Conservation (phyloP, 2,113 vertebrate genomes). For the Xenopus borealis region DNA sequence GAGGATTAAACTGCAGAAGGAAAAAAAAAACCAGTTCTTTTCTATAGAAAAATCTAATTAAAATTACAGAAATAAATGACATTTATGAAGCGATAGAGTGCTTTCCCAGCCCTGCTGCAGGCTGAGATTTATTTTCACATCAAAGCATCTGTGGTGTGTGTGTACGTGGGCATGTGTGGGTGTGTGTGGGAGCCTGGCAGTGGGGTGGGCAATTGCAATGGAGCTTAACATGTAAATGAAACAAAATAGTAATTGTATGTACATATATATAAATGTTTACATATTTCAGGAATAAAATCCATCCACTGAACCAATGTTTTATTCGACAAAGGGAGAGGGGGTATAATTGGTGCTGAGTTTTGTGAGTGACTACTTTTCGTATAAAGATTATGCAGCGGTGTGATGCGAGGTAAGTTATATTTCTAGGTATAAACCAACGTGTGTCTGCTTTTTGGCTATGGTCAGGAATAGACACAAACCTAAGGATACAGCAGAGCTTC, state of each 20-base stretch:
- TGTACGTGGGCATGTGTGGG: constrained; percentile 31
- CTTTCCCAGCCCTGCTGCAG: constrained; percentile 74
- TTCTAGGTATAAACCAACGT: too few relatives aligned
- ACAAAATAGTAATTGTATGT: constrained; percentile 44
- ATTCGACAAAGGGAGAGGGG: constrained; percentile 1
- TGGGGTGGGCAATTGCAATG: constrained; percentile 29
- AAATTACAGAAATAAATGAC: constrained; percentile 70
- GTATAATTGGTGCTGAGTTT: too few relatives aligned
- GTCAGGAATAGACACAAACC: too few relatives aligned
- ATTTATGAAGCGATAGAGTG: constrained; percentile 72
- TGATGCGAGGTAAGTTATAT: too few relatives aligned
- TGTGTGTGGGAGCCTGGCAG: constrained; percentile 34
- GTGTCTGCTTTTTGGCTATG: too few relatives aligned
- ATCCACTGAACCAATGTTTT: constrained; percentile 41
- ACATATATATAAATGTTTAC: constrained; percentile 46
- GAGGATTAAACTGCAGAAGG: constrained; percentile 67
- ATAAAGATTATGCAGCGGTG: too few relatives aligned
- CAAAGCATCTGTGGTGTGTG: constrained; percentile 40
- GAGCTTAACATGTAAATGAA: constrained; percentile 45
- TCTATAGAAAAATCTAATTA: constrained; percentile 73
- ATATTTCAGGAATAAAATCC: constrained; percentile 47
- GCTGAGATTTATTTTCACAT: constrained; percentile 62
- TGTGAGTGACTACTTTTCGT: too few relatives aligned
- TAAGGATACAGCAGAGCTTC: too few relatives aligned
- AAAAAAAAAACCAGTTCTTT: constrained; percentile 76